phyloP scores from a whole-genome alignment of 2,797 vertebrate genomes.

The Acipenser ruthenus region DNA sequence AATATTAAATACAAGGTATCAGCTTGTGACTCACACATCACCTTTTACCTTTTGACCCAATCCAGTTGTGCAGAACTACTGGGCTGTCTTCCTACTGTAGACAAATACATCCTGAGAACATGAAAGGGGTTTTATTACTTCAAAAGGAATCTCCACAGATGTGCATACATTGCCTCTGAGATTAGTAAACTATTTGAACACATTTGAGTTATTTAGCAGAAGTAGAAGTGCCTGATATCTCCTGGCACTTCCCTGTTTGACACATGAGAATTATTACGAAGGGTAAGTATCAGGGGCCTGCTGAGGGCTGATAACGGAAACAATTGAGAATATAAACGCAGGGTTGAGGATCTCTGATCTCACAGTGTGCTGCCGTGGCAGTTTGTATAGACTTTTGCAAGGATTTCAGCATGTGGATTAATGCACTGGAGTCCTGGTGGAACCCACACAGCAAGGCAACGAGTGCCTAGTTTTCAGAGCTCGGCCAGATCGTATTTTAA shows the following conservation, averaged over 20 bases:
- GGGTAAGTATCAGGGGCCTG: slow-evolving; percentile 4
- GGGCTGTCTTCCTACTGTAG: too few species aligned
- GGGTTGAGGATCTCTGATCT: slow-evolving; percentile 5
- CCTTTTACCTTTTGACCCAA: too few species aligned
- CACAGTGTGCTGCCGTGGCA: slow-evolving; percentile 1
- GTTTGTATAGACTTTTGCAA: not conserved
- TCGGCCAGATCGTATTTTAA: too few species aligned
- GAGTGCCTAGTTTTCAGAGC: too few species aligned
- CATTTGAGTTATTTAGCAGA: not conserved
- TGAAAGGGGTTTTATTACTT: too few species aligned
- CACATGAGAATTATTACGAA: slow-evolving; percentile 5
- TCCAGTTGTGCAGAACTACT: too few species aligned
- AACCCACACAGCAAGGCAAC: not conserved
- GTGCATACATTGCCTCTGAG: not conserved
- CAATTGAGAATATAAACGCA: slow-evolving; percentile 4
- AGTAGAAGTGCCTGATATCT: not conserved
- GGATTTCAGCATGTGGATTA: not conserved
- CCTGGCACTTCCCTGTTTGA: not conserved
- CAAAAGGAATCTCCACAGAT: too few species aligned
- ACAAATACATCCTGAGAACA: too few species aligned
- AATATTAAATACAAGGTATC: too few species aligned
- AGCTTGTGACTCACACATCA: too few species aligned
- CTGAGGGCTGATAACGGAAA: slow-evolving; percentile 12
- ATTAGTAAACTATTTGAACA: not conserved
- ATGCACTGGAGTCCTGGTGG: not conserved